Evolutionary conservation across 2,797 vertebrate genomes (phyloP), one percentile per base, ranked within the genome.

Genomic region (Esox masquinongy): DNA sequence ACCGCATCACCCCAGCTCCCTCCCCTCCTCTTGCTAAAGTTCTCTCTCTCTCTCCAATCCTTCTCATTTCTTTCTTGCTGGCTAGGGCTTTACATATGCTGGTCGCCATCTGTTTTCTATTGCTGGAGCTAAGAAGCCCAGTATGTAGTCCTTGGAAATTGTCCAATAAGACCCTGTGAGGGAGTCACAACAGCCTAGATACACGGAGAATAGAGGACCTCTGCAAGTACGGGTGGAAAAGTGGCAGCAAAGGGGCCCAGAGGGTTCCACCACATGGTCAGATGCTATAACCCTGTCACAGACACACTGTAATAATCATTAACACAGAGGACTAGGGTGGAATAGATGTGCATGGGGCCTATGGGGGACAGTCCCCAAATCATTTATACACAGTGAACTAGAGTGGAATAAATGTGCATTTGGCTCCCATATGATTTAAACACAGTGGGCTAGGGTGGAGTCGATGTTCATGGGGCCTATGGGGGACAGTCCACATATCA

Each of bases 31-130:
- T 49, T 19, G 26, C 61, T 64, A 64, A 64, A 26, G 9, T 70
- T 53, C 51, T 50, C 70, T 19, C 29, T 69, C 50, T 22, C 29
- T 61, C 43, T 70, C 74, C 59, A 4, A 61, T 34, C 72, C 74
- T 26, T 14, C 68, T 70, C 26, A 61, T 73, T 72, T 39, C 67
- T 29, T 43, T 73, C 73, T 47, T 36, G 47, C 43, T 39, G 67
- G 56, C 53, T 73, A 73, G 73, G 78, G 75, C 78, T 75, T 79
- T 83, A 80, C 82, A 9, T 85, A 78, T 85, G 78, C 50, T 72
- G 73, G 70, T 71, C 39, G 74, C 83, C 87, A 90, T 90, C 87
- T 90, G 88, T 79, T 82, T 87, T 85, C 82, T 79, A 85, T 88
- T 87, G 86, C 80, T 79, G 80, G 76, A 80, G 72, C 72, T 75